Conservation (phyloP, 2,797 vertebrate genomes). For the Parauchenoglanis punctatus region DNA sequence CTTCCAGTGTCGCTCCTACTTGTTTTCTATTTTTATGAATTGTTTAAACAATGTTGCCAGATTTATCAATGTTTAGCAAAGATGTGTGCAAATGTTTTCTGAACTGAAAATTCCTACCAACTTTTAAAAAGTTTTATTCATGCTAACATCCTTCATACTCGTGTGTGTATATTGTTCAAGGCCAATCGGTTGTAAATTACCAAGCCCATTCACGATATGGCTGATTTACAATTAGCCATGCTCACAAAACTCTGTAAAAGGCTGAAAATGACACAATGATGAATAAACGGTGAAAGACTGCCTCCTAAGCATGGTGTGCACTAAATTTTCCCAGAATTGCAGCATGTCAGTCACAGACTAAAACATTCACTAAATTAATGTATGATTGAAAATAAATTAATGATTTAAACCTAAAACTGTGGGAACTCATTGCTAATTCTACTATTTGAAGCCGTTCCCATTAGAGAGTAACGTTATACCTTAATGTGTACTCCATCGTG, state of each 20-base stretch:
- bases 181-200: not conserved
- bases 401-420: not conserved
- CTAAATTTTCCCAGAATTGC: not conserved
- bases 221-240: not conserved
- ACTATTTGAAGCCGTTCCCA: not conserved
- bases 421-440: not conserved
- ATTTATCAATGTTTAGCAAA: too few species aligned
- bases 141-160: too few species aligned
- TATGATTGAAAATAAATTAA: not conserved
- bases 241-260: not conserved
- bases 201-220: not conserved
- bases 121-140: too few species aligned
- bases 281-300: not conserved
- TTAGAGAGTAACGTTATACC: not conserved
- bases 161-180: not conserved
- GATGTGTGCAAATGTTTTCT: too few species aligned
- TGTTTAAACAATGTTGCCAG: too few species aligned
- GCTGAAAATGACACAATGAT: not conserved
- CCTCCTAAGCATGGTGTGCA: not conserved
- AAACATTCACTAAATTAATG: not conserved
- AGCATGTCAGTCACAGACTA: not conserved
- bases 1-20: too few species aligned
- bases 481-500: not conserved
- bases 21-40: too few species aligned
- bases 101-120: too few species aligned